Evolutionary conservation across 2,797 vertebrate genomes (phyloP), one percentile per base, ranked within the genome.

Genomic region (Paramormyrops hopkinsi): DNA sequence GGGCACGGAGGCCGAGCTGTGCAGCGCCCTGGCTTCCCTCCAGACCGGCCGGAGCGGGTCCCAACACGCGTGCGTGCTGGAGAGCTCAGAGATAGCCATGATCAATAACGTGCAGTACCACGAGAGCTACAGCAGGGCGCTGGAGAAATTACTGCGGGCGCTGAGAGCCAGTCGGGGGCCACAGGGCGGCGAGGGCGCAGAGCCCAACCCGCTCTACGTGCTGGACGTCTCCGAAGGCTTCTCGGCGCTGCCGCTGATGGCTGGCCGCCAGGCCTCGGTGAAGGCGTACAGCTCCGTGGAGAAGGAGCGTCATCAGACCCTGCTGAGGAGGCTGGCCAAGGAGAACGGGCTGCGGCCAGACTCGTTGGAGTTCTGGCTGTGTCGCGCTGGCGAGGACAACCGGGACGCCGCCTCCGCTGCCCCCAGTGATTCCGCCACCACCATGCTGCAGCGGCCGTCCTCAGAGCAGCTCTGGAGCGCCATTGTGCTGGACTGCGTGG

Each of bases 221-320:
- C 94, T 99, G 82, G 99, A 99, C 79, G 99, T 99, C 44, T 99
- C 98, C 0, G 98, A 99, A 93, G 98, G 99, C 62, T 99, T 99
- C 94, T 99, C 99, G 2, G 90, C 99, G 90, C 95, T 99, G 86
- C 97, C 98, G 1, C 90, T 99, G 90, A 96, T 99, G 88, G 97
- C 98, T 3, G 97, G 97, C 88, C 94, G 95, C 85, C 95, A 97
- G 3, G 98, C 97, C 41, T 89, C 91, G 0, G 96, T 99, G 19
- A 98, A 96, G 93, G 97, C 97, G 37, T 99, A 97, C 93, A 99
- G 99, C 93, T 99, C 98, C 0, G 93, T 99, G 92, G 98, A 99
- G 92, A 99, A 99, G 92, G 95, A 94, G 7, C 97, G 96, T 92
- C 99, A 99, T 86, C 97, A 98, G 92, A 92, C 94, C 37, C 95